Base-by-base conservation (phyloP, 2,113 vertebrate genomes). In the Thermophis baileyi region DNA sequence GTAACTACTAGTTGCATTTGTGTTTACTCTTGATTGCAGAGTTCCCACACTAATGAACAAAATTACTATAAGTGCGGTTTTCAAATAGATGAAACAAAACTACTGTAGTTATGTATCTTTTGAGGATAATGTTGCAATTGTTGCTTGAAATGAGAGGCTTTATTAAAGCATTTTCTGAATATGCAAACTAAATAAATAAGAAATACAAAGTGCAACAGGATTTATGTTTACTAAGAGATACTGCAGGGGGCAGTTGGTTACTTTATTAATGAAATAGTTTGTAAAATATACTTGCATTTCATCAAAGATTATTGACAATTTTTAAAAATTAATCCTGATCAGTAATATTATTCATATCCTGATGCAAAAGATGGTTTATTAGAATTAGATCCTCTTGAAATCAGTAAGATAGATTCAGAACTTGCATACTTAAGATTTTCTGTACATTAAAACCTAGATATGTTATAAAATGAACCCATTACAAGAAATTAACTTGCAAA, bases 391-490 rank as follows among this genome's bases (percentile, higher is more conserved):
- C n/a, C 53, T 11, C 25, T 40, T 90, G 30, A 24, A 60, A 60
- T 35, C 54, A 60, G 2, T n/a, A 14, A 87, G 85, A 22, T 90
- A 87, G 44, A n/a, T 57, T 49, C 27, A 60, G 40, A 44, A 86
- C 2, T 20, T 54, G 25, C 46, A 63, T 1, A 27, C n/a, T 40
- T 63, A 24, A 25, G 49, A 63, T 11, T n/a, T 40, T 27, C 30
- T 50, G 16, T 44, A 54, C 40, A 16, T 25, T 46, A 24, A 86
- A 50, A 88, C 6, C 11, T 18, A 90, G 93, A 89, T 27, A 86
- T 44, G 51, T 93, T 95, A 55, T 60, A 94, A 96, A 46, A 46
- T 93, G 94, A 3, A 74, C n/a, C 16, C 50, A 92, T 96, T 87
- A 91, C 91, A 89, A 94, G 46, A 85, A 95, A 44, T 69, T 49